Base-by-base conservation (phyloP, 2,888 invertebrate genomes). In the Colletes collaris region DNA sequence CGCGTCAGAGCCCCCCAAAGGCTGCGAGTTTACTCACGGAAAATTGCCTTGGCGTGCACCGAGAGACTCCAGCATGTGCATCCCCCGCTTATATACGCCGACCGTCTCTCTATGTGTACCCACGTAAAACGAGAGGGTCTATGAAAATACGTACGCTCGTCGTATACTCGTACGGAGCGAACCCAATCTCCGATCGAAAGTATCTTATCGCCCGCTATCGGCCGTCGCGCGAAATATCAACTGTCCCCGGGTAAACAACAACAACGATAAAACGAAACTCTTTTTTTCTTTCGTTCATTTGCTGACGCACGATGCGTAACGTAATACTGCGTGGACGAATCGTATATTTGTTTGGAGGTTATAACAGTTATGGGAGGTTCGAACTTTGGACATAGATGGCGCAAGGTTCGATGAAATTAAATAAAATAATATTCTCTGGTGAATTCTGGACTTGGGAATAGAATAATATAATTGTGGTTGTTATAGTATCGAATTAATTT, bases 11-110 rank as follows among this genome's bases (percentile, higher is more conserved):
- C 44, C 37, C 86, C 81, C 76, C 70, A 83, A 81, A 83, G 77
- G 76, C 63, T 76, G 59, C 58, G 84, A 79, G 77, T 88, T 86
- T 85, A 82, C 85, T 85, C 85, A 65, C 64, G 76, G 85, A 88
- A 86, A 88, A 87, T 86, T 84, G 84, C 78, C 77, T 81, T 69
- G 80, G 70, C 78, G 67, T 66, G 59, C 60, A 65, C 40, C 58
- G 19, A 11, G 44, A 44, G 60, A 44, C 5, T 6, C 1, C 7
- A 2, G 46, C 59, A 50, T 59, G 53, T 69, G 52, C 53, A 27
- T 60, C 62, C 46, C 60, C 2, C 27, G 27, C 27, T 27, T 27
- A 8, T 27, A 19, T n/a, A 10, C 16, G 5, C 8, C 16, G 16
- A 16, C 16, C 16, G 16, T 16, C 10, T 27, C 11, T 35, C n/a